Conservation (phyloP, 1,140 invertebrate genomes). For the Drosophila dunni region DNA sequence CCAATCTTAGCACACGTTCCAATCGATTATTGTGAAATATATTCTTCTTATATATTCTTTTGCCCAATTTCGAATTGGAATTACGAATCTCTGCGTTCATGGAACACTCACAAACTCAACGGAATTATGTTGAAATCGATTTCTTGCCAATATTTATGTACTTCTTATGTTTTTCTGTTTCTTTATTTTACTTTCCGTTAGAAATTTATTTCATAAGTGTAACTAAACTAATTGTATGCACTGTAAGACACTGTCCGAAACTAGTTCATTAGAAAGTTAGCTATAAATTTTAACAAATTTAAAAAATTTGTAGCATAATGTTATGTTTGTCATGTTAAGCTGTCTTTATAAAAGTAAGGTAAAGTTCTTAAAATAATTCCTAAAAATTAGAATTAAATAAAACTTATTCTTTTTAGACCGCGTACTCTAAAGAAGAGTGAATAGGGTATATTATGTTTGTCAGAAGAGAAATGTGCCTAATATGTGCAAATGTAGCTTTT, state of each 20-base stretch:
- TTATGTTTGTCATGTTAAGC: no score
- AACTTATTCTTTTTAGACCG: no score
- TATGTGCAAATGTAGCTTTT: no score
- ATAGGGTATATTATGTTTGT: no score
- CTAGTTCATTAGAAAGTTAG: background rate
- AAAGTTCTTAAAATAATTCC: no score
- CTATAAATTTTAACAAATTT: background rate
- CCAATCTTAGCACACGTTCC: constrained; percentile 22
- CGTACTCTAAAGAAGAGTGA: no score
- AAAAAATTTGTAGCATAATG: no score
- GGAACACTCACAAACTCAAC: constrained; percentile 56
- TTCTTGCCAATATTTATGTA: constrained; percentile 26
- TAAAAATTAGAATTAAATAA: no score
- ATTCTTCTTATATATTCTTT: constrained; percentile 31
- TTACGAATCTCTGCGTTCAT: constrained; percentile 33
- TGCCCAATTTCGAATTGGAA: constrained; percentile 29
- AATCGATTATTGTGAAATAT: constrained; percentile 58
- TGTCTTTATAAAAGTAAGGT: no score
- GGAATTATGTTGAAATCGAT: constrained; percentile 73
- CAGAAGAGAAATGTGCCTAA: no score
- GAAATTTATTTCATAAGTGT: background rate
- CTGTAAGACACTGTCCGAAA: background rate
- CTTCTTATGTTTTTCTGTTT: constrained; percentile 7
- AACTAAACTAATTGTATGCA: background rate
- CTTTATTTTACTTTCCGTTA: background rate